These are phyloP conservation scores for Schizopygopsis pylzovi DNA, from an alignment of 2,797 vertebrate species.

Conservation along the genomic window DNA sequence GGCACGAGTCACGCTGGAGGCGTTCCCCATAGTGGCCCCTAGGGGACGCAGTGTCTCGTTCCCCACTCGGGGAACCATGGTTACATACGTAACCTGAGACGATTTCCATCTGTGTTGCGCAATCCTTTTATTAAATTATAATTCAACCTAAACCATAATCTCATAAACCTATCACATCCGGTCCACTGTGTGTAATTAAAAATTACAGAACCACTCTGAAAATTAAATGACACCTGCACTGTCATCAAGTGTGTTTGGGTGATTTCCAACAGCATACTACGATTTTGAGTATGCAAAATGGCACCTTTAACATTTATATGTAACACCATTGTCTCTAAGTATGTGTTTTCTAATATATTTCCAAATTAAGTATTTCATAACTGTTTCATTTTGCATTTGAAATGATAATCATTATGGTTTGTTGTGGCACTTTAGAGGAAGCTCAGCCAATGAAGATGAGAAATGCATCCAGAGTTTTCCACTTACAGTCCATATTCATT, in stretches of 20 bases:
- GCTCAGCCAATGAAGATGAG: conserved; percentile 32
- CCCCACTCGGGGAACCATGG: too few relatives aligned
- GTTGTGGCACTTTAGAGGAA: conserved; percentile 33
- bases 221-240: conserved; percentile 2
- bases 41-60: too few relatives aligned
- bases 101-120: conserved; percentile 28
- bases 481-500: conserved; percentile 14
- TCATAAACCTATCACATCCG: conserved; percentile 19
- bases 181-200: conserved; percentile 34
- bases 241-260: not conserved
- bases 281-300: not conserved
- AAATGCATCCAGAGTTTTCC: conserved; percentile 35
- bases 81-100: too few relatives aligned
- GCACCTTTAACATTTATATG: not conserved
- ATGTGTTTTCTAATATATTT: not conserved
- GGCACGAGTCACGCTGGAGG: too few relatives aligned
- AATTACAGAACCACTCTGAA: conserved; percentile 17
- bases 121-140: conserved; percentile 38
- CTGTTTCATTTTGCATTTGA: not conserved
- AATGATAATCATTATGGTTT: not conserved
- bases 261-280: not conserved
- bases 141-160: conserved; percentile 34
- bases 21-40: too few relatives aligned
- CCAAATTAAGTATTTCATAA: not conserved
- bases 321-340: not conserved